These are phyloP conservation scores for Drosophila mayaguana DNA, from an alignment of 2,888 invertebrate genomes.

Conservation along the genomic window DNA sequence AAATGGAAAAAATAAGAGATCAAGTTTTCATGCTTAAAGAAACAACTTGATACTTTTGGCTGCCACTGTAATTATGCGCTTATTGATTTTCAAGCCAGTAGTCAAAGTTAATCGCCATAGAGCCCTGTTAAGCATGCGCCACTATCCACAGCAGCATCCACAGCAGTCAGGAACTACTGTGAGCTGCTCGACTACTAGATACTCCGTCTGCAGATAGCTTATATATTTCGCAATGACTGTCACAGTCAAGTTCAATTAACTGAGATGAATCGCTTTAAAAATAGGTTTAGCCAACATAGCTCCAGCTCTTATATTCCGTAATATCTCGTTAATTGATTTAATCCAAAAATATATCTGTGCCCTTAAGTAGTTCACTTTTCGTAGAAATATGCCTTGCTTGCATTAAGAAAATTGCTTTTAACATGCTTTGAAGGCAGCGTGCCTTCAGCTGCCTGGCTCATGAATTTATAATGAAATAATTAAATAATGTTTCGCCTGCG, in stretches of 20 bases:
- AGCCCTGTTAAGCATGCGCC: conserved; percentile 57
- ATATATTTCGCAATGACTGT: too few species aligned
- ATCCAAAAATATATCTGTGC: not conserved
- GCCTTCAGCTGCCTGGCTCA: not conserved
- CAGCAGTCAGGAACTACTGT: not conserved
- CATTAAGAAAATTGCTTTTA: conserved; percentile 7
- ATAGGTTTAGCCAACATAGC: not conserved
- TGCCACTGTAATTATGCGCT: conserved; percentile 62
- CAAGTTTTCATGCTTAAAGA: conserved; percentile 31
- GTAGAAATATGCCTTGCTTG: not conserved
- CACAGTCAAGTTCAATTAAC: not conserved
- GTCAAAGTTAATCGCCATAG: conserved; percentile 54
- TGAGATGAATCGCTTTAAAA: not conserved
- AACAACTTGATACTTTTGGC: conserved; percentile 26
- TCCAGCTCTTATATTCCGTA: too few species aligned
- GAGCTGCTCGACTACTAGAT: conserved; percentile 12
- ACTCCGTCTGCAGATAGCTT: conserved; percentile 1
- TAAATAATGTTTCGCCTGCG: conserved; percentile 2
- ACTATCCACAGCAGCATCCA: conserved; percentile 19
- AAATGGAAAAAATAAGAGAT: not conserved
- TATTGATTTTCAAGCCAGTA: conserved; percentile 68
- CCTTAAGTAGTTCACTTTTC: not conserved
- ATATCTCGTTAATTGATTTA: too few species aligned
- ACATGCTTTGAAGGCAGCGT: not conserved
- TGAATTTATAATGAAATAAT: conserved; percentile 17